Evolutionary conservation across 1,140 invertebrate genomes (phyloP), one percentile per base, ranked within the genome.

Genomic region (Vanessa atalanta): DNA sequence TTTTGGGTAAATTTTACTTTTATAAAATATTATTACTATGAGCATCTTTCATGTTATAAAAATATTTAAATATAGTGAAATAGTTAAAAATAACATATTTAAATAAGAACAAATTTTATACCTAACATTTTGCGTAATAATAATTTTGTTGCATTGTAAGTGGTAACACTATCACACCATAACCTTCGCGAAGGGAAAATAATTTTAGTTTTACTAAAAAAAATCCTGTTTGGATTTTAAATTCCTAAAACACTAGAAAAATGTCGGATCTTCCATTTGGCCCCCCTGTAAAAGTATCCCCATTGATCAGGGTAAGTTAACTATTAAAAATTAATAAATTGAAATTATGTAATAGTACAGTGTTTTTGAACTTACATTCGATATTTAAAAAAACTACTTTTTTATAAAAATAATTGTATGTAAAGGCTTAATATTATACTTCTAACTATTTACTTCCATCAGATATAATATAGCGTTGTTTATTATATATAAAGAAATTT

Each of bases 211-310:
- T 84, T 83, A 55, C 51, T 76, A 64, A 81, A 85, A 85, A 83
- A 86, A 85, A 83, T 84, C 81, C 81, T 81, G 57, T 83, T 85
- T 78, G 78, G 75, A 80, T 82, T 81, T 53, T 70, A 75, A 70
- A 73, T 76, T 66, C 76, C 65, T 63, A 67, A 76, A 78, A 85
- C 77, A 78, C 60, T 65, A 73, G 15, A 73, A 93, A 83, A 86
- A 94, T 94, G 93, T 90, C 93, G 66, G 89, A 90, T 73, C 88
- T 94, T 79, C 94, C 93, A 12, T 90, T 87, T 71, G 93, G 93
- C 81, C 94, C 95, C 82, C 96, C 96, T 80, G 92, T 96, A 71
- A 93, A 95, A 78, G 95, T 96, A 76, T 96, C 96, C 23, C 95
- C 96, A 55, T 85, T 96, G 26, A 97, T 96, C 83, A 96, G 95